These are phyloP conservation scores for Phyllopteryx taeniolatus DNA, from an alignment of 2,113 vertebrate species.

Conservation along the genomic window DNA sequence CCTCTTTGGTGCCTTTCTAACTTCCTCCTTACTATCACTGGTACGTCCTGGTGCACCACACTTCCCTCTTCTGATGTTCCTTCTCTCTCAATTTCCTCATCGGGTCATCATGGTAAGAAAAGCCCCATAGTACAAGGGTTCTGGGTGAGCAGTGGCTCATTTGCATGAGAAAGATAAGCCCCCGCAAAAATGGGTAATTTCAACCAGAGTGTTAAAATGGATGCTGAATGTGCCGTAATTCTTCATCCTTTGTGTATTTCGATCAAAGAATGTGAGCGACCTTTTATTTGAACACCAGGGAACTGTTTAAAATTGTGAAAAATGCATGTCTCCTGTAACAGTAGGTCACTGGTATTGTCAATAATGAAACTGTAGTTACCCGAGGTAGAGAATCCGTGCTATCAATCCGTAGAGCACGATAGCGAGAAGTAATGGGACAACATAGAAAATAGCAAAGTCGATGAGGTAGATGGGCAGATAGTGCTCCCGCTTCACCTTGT, in stretches of 20 bases:
- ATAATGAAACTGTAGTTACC: conserved; percentile 21
- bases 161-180: neutral
- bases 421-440: conserved; percentile 74
- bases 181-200: neutral
- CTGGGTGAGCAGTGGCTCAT: neutral
- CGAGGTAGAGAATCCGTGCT: conserved; percentile 73
- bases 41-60: no score
- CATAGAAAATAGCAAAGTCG: conserved; percentile 80
- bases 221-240: neutral
- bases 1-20: no score
- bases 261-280: neutral
- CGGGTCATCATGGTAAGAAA: no score
- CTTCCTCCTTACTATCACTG: no score
- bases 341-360: neutral
- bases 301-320: neutral
- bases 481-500: conserved; percentile 78
- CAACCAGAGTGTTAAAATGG: neutral
- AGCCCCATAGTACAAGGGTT: neutral
- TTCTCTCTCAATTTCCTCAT: no score
- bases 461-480: conserved; percentile 83
- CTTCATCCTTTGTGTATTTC: neutral
- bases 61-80: no score
- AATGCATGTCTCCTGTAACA: neutral
- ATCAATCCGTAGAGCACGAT: conserved; percentile 76
- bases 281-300: neutral